These are phyloP conservation scores for Ametastegia equiseti DNA, from an alignment of 2,888 invertebrate genomes.

Conservation along the genomic window DNA sequence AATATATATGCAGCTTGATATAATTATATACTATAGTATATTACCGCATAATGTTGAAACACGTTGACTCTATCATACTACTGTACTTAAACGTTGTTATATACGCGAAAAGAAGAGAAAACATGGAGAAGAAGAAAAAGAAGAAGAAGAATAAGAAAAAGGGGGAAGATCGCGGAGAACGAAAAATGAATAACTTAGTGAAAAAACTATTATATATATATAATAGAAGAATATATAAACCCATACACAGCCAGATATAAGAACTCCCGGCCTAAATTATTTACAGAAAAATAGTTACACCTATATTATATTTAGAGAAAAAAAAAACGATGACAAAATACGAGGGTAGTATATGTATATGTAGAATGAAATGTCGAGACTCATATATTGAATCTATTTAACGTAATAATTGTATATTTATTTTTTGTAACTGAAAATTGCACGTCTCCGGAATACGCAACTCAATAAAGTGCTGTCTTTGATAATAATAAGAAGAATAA, in stretches of 20 bases:
- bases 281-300: slow-evolving; percentile 11
- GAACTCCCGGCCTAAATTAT: slow-evolving; percentile 41
- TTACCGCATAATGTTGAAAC: not conserved
- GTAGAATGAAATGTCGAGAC: slow-evolving; percentile 8
- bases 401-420: slow-evolving; percentile 47
- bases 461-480: slow-evolving; percentile 42
- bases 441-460: slow-evolving; percentile 29
- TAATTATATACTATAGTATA: too few species aligned
- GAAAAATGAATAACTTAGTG: not conserved
- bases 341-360: not conserved
- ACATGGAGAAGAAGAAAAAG: not conserved
- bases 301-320: not conserved
- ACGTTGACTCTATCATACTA: slow-evolving; percentile 7
- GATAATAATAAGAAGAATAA: slow-evolving; percentile 14
- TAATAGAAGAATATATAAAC: not conserved
- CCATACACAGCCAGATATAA: too few species aligned
- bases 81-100: slow-evolving; percentile 32
- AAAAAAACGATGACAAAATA: not conserved
- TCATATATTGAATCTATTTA: slow-evolving; percentile 37
- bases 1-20: slow-evolving; percentile 17
- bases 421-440: slow-evolving; percentile 50
- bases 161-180: not conserved
- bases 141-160: not conserved
- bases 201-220: not conserved
- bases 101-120: not conserved